Base-by-base conservation (phyloP, 2,113 vertebrate genomes). In the Pogonocichla stellata region DNA sequence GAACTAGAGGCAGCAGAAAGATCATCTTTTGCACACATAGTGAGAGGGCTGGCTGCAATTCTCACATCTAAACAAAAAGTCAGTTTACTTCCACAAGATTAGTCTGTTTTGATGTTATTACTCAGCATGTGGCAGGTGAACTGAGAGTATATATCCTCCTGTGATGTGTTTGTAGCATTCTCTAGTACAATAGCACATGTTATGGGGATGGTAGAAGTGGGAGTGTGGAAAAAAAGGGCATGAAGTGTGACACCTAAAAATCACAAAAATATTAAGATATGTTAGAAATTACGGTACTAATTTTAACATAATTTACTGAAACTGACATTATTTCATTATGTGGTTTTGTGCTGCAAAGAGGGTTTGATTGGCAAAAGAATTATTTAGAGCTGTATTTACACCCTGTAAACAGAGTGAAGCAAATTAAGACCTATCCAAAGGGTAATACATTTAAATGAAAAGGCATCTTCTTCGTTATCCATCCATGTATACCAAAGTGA, bases 171-270 rank as follows among this genome's bases (percentile, higher is more conserved):
- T 91, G 62, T 78, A 95, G 95, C 70, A 40, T 88, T 96, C 93
- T 87, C 81, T 78, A 72, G 92, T 96, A 96, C 72, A 96, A 57
- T 90, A 75, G 86, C 60, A 34, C 60, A 34, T 58, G 31, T 38
- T 65, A 26, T 13, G 51, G 73, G 74, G 45, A 80, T 34, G 56
- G 60, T 45, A 51, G 70, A 93, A 74, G 29, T 38, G 31, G 62
- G 10, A 96, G 42, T n/a, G 90, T 45, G 53, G 82, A 85, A 87
- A 96, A 88, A 26, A 19, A 83, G 43, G 36, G 72, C 29, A 95
- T 53, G 8, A 67, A 93, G 51, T 58, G 67, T 81, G 83, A 92
- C 77, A 92, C 48, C 45, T 93, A 87, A 74, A 69, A n/a, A 83
- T 51, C 57, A 53, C 54, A 74, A 88, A 73, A 28, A 90, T 71